Base-by-base conservation (phyloP, 2,113 vertebrate species). In the Notiomystis cincta region DNA sequence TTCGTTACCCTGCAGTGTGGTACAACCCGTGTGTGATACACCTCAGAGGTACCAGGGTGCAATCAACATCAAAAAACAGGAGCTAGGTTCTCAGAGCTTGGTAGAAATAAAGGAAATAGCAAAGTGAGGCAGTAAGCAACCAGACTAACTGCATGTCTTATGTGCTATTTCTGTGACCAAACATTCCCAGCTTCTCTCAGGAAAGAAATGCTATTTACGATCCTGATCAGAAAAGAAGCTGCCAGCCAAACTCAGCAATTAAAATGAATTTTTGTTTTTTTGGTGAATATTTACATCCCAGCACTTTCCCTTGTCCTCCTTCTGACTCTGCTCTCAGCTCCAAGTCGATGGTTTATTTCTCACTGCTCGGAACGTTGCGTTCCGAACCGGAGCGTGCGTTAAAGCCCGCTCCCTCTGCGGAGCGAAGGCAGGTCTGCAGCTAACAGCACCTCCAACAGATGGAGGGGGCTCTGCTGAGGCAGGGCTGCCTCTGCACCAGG, bases 401-500 rank as follows among this genome's bases (percentile, higher is more conserved):
- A 64, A 79, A 83, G 44, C 4, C 35, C 42, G 50, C 60, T 11
- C 47, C 51, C 69, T 94, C 65, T 64, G 33, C 56, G 71, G 73
- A 71, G 87, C 9, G 67, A 33, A 23, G 60, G 67, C 62, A 93
- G 77, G 35, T 30, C 61, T 9, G 83, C 45, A 62, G 56, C 38
- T 79, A 62, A 75, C 51, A 93, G 73, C 61, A 93, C 24, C 71
- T 87, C 23, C 9, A 60, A 62, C 84, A 95, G 87, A 95, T 89
- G 84, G 92, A 94, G 82, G 81, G 76, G 31, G 73, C 19, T 78
- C 42, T 53, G 16, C 60, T 47, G 60, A 62, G 1, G 8, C 65
- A 27, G 30, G 24, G 72, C 91, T 69, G 44, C 3, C 31, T 56
- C 79, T 56, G 60, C 86, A 45, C 71, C 12, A 79, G 82, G 75